Percentiles rank a stretch among this genome's conserved stretches.
Evolutionary conservation across 2,888 invertebrate genomes (phyloP).

Genomic region (Tetheella fluctuosa): DNA sequence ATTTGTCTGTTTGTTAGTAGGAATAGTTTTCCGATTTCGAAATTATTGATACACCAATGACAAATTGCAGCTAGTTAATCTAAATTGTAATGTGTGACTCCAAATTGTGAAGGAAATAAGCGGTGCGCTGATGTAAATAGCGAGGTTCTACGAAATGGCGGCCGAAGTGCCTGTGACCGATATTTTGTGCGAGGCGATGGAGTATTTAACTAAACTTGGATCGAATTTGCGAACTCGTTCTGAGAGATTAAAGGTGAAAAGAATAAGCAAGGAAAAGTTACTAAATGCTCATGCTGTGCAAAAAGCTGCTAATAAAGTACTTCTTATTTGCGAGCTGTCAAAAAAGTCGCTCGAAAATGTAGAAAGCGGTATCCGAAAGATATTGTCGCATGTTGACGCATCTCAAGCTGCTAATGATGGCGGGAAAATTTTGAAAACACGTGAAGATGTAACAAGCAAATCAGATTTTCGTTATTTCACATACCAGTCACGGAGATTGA

Average conservation of each 20-base stretch:
- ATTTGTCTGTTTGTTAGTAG: slow-evolving; percentile 21
- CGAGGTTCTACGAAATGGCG: slow-evolving; percentile 59
- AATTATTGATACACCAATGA: background rate
- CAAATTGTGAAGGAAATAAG: slow-evolving; percentile 12
- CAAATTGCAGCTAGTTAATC: background rate
- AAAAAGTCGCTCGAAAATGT: slow-evolving; percentile 77
- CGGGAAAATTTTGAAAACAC: slow-evolving; percentile 38
- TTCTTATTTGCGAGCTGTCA: slow-evolving; percentile 75
- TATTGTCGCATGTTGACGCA: slow-evolving; percentile 52
- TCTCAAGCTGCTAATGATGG: slow-evolving; percentile 46
- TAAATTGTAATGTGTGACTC: background rate
- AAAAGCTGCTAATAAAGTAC: slow-evolving; percentile 72
- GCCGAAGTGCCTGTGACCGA: slow-evolving; percentile 67
- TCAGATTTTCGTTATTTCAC: slow-evolving; percentile 52
- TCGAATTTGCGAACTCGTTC: slow-evolving; percentile 70
- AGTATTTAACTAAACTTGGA: slow-evolving; percentile 77
- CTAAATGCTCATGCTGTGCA: slow-evolving; percentile 70
- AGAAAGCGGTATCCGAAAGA: slow-evolving; percentile 65
- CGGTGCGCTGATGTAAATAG: background rate
- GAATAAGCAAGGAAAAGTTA: slow-evolving; percentile 64
- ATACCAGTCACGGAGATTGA: slow-evolving; percentile 56
- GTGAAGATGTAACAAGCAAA: slow-evolving; percentile 18
- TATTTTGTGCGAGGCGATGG: slow-evolving; percentile 73
- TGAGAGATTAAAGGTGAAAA: slow-evolving; percentile 66
- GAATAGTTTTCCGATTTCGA: background rate